phyloP scores from a whole-genome alignment of 1,140 invertebrate species.

The Druon quercuslanigerum region DNA sequence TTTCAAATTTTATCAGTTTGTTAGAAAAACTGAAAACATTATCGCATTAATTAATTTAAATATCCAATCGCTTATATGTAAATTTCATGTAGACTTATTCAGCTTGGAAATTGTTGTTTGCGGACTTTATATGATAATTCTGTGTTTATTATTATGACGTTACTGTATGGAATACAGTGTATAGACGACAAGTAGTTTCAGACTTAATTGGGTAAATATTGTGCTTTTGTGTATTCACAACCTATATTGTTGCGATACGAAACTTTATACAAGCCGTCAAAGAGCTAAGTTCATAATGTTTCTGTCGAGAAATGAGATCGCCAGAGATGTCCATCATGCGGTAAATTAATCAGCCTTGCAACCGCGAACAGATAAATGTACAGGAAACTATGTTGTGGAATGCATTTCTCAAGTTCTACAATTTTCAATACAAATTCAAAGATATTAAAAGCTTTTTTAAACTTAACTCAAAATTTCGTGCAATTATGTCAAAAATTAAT shows the following conservation, averaged over 20 bases:
- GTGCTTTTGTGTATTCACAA: neutral
- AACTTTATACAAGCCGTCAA: neutral
- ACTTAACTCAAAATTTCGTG: no score
- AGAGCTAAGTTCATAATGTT: neutral
- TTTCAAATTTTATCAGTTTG: no score
- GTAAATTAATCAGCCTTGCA: neutral
- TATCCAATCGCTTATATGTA: no score
- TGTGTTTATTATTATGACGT: neutral
- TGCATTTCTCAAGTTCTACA: neutral
- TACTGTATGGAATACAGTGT: neutral
- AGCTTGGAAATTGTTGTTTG: neutral
- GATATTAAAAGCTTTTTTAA: no score
- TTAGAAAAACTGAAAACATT: no score
- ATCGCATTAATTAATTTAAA: no score
- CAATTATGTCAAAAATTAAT: no score
- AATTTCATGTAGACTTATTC: no score
- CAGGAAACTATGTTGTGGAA: neutral
- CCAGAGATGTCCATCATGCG: neutral
- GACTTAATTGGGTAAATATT: slow-evolving; percentile 3
- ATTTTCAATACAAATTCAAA: no score
- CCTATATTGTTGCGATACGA: neutral
- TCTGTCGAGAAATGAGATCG: neutral
- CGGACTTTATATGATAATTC: neutral
- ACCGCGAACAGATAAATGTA: neutral
- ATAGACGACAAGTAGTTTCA: neutral